Evolutionary conservation across 1,140 invertebrate species (phyloP).

Genomic region (Brachionus angularis): DNA sequence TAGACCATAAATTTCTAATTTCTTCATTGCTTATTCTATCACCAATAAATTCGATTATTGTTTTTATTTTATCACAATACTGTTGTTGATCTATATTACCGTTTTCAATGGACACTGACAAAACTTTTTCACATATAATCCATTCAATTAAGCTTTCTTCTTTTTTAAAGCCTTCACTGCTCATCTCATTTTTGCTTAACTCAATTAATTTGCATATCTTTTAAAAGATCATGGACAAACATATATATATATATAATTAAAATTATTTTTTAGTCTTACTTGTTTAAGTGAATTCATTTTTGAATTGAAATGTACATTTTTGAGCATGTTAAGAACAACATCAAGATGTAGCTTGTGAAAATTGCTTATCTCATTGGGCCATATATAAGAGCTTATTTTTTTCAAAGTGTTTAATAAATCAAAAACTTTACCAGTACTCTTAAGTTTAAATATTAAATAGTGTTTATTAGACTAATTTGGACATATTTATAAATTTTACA

Average conservation of each 20-base stretch:
- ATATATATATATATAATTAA: neutral
- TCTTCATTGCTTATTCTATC: slow-evolving; percentile 60
- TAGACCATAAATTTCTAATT: slow-evolving; percentile 61
- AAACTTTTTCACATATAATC: slow-evolving; percentile 59
- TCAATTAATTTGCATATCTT: slow-evolving; percentile 41
- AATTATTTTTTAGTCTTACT: slow-evolving; percentile 48
- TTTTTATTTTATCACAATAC: slow-evolving; percentile 62
- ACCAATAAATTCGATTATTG: slow-evolving; percentile 61
- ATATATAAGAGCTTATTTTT: slow-evolving; percentile 59
- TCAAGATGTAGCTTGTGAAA: slow-evolving; percentile 59
- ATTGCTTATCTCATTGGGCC: slow-evolving; percentile 57
- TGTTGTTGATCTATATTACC: slow-evolving; percentile 63
- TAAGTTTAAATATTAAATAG: slow-evolving; percentile 46
- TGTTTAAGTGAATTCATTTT: slow-evolving; percentile 63
- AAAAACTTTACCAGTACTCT: slow-evolving; percentile 59
- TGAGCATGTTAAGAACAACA: slow-evolving; percentile 61
- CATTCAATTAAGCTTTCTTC: slow-evolving; percentile 59
- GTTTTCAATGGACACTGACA: slow-evolving; percentile 62
- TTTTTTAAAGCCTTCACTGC: neutral
- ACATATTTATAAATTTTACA: neutral
- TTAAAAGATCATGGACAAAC: neutral
- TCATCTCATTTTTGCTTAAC: neutral
- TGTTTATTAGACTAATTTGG: neutral
- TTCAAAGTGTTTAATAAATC: slow-evolving; percentile 60
- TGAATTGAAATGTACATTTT: slow-evolving; percentile 62